Conservation (phyloP, 2,113 vertebrate genomes). For the rabbit (Oryctolagus cuniculus) region DNA sequence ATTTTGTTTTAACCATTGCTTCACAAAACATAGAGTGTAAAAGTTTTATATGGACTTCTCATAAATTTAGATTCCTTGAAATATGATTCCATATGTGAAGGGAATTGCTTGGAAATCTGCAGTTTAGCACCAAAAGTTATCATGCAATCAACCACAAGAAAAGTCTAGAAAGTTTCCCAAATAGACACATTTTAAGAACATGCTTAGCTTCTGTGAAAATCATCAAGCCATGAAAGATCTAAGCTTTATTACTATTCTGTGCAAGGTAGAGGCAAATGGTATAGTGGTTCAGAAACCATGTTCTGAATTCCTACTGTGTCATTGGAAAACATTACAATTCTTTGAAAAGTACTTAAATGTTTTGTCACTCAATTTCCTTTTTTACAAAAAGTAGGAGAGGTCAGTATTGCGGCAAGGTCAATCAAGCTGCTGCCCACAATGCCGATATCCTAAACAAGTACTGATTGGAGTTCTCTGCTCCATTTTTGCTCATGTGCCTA, state of each 20-base stretch:
- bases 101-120: neutral
- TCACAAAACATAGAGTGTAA: neutral
- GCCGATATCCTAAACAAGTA: too few relatives aligned
- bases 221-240: conserved; percentile 6
- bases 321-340: neutral
- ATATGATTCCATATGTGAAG: neutral
- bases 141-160: neutral
- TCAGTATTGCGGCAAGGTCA: too few relatives aligned
- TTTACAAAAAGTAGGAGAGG: too few relatives aligned
- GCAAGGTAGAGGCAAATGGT: neutral
- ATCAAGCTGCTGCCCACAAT: too few relatives aligned
- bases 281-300: neutral
- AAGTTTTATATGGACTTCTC: neutral
- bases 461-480: too few relatives aligned
- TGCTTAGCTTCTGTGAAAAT: neutral
- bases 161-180: neutral
- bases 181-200: neutral
- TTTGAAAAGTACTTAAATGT: neutral
- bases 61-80: neutral
- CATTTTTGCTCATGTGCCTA: too few relatives aligned
- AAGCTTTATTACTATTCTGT: neutral
- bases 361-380: neutral
- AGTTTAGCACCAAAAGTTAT: neutral
- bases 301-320: neutral
- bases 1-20: neutral